Evolutionary conservation across 92 coral and sea anemone genomes (phyloP), one percentile per base, ranked within the genome.

Genomic region (Heliopora coerulea): DNA sequence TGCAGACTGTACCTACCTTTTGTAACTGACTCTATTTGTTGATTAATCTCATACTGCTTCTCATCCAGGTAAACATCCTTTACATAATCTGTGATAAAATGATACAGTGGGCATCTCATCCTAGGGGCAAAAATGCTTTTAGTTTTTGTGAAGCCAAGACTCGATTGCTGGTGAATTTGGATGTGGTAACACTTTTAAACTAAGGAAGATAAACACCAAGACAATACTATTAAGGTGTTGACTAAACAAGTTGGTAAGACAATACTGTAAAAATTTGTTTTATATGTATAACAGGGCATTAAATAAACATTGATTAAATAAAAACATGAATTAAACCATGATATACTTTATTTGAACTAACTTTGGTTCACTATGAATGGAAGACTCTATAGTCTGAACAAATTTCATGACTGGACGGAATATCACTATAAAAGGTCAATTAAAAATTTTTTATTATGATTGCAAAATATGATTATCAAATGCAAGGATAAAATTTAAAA

Each of bases 41-140:
- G 96, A 11, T 81, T 87, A 49, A 95, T 90, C 77, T 90, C 95
- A 80, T 87, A 90, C 65, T 85, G 80, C 79, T 90, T 90, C 68
- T 95, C 91, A 39, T 88, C 99, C 0, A 95, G 79, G 67, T 90
- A 95, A 37, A 95, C 87, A 35, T 95, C 89, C 65, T 95, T 95
- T 48, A 95, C 96, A 58, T 90, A 95, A 68, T 95, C 99, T 1
- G 99, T 95, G 65, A 95, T 88, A 56, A 95, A 95, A 7, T 96
- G 96, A 79, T 95, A 95, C 74, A 95, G 69, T 9, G 96, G 82
- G 79, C 99, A 95, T 33, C 89, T 68, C 96, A 88, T 90, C 69
- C 99, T 95, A 68, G 15, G 60, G 29, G 39, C 18, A 27, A 58
- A 25, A 20, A 27, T 26, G n/a, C n/a, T n/a, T n/a, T n/a, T n/a